A percentile compares a stretch with the other conserved stretches of the same genome.
Conservation (phyloP, 2,888 invertebrate genomes). For the Pteria penguin region DNA sequence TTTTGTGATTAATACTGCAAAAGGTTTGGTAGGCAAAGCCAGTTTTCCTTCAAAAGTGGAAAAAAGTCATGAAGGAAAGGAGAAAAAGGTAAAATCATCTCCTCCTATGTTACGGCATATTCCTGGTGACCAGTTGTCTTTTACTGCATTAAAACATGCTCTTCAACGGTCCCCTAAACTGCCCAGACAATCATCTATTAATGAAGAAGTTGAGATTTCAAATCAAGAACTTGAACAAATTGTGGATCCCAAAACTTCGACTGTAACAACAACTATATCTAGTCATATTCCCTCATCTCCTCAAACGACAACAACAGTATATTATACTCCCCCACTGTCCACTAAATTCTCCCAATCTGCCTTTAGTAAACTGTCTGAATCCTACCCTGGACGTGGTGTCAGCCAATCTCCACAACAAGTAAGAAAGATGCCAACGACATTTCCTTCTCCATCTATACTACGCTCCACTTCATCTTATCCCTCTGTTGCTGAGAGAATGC, state of each 20-base stretch:
- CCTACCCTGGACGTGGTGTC: neutral
- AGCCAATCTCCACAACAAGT: neutral
- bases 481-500: neutral
- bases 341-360: neutral
- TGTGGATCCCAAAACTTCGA: neutral
- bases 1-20: constrained; percentile 31
- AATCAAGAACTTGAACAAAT: neutral
- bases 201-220: constrained; percentile 8
- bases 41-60: constrained; percentile 25
- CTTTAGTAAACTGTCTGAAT: neutral
- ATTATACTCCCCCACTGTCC: neutral
- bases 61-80: constrained; percentile 17
- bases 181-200: constrained; percentile 12
- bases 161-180: constrained; percentile 25
- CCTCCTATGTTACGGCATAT: constrained; percentile 23
- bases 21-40: constrained; percentile 25
- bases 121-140: constrained; percentile 12
- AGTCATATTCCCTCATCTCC: neutral
- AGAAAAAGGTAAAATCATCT: constrained; percentile 24
- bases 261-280: neutral
- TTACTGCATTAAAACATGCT: constrained; percentile 7
- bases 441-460: neutral
- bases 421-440: neutral
- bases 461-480: constrained; percentile 3
- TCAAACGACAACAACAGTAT: neutral